Evolutionary conservation across 2,888 invertebrate genomes (phyloP).

Genomic region (Balanococcus diminutus): DNA sequence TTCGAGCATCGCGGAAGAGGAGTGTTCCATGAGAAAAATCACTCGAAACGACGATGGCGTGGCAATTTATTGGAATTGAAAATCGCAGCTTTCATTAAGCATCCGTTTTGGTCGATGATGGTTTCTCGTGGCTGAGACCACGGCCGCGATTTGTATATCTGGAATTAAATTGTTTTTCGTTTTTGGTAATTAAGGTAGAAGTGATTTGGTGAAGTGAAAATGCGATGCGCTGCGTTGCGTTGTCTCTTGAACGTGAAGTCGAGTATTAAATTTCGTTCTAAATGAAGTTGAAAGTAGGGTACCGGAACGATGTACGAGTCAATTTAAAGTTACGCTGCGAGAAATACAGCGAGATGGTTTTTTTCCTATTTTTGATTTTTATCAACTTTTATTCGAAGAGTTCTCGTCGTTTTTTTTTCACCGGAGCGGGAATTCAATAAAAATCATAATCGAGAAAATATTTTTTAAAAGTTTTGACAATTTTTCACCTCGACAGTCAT

Average conservation of each 20-base stretch:
- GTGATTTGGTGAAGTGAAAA: background rate
- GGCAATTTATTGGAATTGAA: background rate
- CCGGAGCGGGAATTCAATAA: background rate
- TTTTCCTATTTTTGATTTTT: conserved; percentile 6
- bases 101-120: background rate
- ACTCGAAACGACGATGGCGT: background rate
- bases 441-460: conserved; percentile 37
- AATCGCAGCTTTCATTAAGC: background rate
- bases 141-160: background rate
- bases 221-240: background rate
- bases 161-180: background rate
- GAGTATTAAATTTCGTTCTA: conserved; percentile 27
- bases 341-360: background rate
- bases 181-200: conserved; percentile 24
- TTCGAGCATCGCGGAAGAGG: background rate
- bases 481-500: conserved; percentile 30
- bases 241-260: background rate
- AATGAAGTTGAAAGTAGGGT: conserved; percentile 27
- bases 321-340: conserved; percentile 5
- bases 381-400: conserved; percentile 27
- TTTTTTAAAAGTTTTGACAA: conserved; percentile 38
- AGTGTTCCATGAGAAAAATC: background rate
- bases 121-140: background rate
- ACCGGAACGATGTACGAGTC: conserved; percentile 8
- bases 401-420: conserved; percentile 3